A percentile compares a stretch with the other conserved stretches of the same genome.
Evolutionary conservation across 2,113 vertebrate species (phyloP).

Genomic region (Polyodon spathula): DNA sequence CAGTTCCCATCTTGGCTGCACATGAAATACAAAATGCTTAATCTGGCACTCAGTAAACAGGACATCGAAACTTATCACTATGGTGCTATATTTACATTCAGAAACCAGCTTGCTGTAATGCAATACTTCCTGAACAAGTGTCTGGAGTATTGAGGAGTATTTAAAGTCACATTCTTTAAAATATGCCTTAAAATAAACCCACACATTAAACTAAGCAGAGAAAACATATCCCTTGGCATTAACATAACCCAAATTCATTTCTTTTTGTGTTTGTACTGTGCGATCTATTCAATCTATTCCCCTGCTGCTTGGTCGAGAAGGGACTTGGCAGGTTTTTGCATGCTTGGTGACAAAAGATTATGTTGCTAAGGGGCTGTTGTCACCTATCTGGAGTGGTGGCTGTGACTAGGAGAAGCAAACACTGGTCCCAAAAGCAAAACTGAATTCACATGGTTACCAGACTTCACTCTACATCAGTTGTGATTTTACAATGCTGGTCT

Average conservation of each 20-base stretch:
- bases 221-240: constrained; percentile 21
- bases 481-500: too few species aligned
- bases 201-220: constrained; percentile 20
- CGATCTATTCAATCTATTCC: constrained; percentile 34
- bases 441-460: too few species aligned
- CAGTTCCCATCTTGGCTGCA: constrained; percentile 4
- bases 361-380: neutral
- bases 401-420: too few species aligned
- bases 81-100: neutral
- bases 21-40: constrained; percentile 1
- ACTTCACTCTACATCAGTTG: too few species aligned
- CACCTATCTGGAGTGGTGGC: neutral
- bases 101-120: neutral
- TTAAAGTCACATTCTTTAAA: constrained; percentile 43
- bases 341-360: neutral
- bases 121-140: constrained; percentile 10
- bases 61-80: neutral
- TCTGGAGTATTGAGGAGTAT: constrained; percentile 31
- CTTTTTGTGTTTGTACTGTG: constrained; percentile 27
- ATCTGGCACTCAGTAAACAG: neutral
- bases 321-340: constrained; percentile 13
- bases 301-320: constrained; percentile 26
- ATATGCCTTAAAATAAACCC: constrained; percentile 28
- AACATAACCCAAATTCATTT: constrained; percentile 3
- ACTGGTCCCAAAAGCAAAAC: too few species aligned